A percentile compares a stretch with the other conserved stretches of the same genome.
Evolutionary conservation across 2,113 vertebrate genomes (phyloP).

Genomic region (Anseranas semipalmata): DNA sequence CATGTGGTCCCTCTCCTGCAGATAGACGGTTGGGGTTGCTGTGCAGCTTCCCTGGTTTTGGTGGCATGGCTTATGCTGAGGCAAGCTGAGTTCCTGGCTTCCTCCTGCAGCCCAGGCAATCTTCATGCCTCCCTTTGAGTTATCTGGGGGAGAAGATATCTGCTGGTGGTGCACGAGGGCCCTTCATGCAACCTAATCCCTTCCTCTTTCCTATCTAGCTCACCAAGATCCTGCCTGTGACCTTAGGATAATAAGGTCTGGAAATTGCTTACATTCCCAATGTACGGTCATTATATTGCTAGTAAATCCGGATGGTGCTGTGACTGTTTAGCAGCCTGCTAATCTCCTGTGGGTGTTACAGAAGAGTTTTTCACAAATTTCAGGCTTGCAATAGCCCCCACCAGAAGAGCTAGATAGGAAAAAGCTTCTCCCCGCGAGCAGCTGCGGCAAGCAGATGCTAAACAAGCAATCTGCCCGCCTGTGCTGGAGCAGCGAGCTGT

Average conservation of each 20-base stretch:
- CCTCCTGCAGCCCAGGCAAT: background rate
- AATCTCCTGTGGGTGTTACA: background rate
- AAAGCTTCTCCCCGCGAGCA: background rate
- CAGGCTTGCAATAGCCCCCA: background rate
- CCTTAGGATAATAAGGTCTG: background rate
- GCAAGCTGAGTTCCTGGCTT: background rate
- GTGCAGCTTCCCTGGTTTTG: background rate
- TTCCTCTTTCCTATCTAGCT: background rate
- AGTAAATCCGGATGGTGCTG: background rate
- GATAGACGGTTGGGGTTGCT: background rate
- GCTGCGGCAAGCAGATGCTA: background rate
- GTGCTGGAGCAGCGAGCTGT: background rate
- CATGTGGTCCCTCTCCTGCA: rapidly evolving
- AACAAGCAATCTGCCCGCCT: background rate
- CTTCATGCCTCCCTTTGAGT: background rate
- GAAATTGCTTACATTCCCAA: background rate
- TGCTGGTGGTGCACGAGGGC: background rate
- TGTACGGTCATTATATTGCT: background rate
- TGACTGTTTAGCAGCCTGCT: background rate
- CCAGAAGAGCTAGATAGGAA: background rate
- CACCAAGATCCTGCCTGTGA: background rate
- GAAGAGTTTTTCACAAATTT: background rate
- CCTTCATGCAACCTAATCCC: background rate
- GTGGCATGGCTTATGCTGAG: background rate
- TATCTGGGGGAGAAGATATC: background rate